Percentiles rank a stretch among this genome's conserved stretches.
Conservation (phyloP, 1,140 invertebrate species). For the Halictus rubicundus region DNA sequence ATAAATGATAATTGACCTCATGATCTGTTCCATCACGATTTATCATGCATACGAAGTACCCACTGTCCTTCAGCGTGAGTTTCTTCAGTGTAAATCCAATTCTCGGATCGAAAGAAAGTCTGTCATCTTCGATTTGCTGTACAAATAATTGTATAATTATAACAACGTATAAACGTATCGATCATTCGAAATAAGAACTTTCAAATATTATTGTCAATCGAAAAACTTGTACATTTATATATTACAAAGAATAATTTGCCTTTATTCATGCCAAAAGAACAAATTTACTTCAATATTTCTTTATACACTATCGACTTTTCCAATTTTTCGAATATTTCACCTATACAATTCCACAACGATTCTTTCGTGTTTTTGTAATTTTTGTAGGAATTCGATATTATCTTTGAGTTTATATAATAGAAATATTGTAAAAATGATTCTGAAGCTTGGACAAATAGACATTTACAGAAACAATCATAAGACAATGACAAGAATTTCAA, state of each 20-base stretch:
- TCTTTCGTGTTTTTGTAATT: too few species aligned
- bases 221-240: slow-evolving; percentile 49
- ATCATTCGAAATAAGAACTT: not conserved
- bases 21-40: slow-evolving; percentile 53
- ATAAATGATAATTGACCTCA: slow-evolving; percentile 70
- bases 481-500: too few species aligned
- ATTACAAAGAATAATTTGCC: slow-evolving; percentile 32
- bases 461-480: too few species aligned
- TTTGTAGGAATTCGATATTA: too few species aligned
- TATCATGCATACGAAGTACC: slow-evolving; percentile 79
- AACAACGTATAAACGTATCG: too few species aligned
- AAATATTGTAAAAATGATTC: too few species aligned
- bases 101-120: slow-evolving; percentile 82
- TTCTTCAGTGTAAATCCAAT: slow-evolving; percentile 82
- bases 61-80: slow-evolving; percentile 74
- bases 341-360: too few species aligned
- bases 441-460: too few species aligned
- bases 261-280: too few species aligned
- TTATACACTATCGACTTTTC: slow-evolving; percentile 70
- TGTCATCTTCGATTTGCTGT: slow-evolving; percentile 65
- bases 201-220: not conserved
- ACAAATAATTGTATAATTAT: not conserved
- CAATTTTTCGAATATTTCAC: slow-evolving; percentile 46
- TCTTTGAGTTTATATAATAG: too few species aligned
- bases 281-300: too few species aligned